Evolutionary conservation across 2,888 invertebrate genomes (phyloP).

Genomic region (Amaurobius ferox): DNA sequence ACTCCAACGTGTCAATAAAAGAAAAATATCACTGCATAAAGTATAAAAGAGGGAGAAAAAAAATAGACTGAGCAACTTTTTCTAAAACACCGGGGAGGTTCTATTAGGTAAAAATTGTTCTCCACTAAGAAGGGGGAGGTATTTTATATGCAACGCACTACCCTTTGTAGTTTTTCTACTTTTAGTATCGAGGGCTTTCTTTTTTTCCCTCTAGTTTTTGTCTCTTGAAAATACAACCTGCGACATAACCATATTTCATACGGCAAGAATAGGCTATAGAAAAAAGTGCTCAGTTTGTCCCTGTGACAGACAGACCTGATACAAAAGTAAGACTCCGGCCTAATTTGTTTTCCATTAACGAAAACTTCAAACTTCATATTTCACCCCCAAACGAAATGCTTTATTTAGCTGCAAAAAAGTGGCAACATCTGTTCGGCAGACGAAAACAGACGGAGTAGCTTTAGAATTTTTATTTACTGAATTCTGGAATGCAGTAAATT

Average conservation of each 20-base stretch:
- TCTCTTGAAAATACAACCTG: conserved; percentile 52
- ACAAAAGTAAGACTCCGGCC: background rate
- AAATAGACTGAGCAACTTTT: background rate
- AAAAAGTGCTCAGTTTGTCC: background rate
- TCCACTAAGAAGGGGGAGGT: background rate
- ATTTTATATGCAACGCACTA: background rate
- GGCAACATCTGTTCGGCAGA: too few species aligned
- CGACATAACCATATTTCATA: conserved; percentile 64
- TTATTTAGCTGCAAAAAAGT: too few species aligned
- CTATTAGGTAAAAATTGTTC: background rate
- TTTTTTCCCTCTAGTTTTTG: conserved; percentile 33
- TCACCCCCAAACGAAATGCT: background rate
- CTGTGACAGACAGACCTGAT: background rate
- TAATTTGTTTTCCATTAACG: conserved; percentile 1
- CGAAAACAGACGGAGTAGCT: too few species aligned
- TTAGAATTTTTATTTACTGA: too few species aligned
- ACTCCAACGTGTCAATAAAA: background rate
- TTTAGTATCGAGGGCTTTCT: background rate
- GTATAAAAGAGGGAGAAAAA: background rate
- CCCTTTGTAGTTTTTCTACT: conserved; percentile 2
- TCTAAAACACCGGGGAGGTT: background rate
- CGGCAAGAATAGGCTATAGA: background rate
- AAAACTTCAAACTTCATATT: background rate
- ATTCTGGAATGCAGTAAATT: too few species aligned
- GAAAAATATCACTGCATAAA: conserved; percentile 1